Percentiles rank a stretch among this genome's conserved stretches.
Evolutionary conservation across 1,140 invertebrate genomes (phyloP).

Genomic region (Ericerus pela): DNA sequence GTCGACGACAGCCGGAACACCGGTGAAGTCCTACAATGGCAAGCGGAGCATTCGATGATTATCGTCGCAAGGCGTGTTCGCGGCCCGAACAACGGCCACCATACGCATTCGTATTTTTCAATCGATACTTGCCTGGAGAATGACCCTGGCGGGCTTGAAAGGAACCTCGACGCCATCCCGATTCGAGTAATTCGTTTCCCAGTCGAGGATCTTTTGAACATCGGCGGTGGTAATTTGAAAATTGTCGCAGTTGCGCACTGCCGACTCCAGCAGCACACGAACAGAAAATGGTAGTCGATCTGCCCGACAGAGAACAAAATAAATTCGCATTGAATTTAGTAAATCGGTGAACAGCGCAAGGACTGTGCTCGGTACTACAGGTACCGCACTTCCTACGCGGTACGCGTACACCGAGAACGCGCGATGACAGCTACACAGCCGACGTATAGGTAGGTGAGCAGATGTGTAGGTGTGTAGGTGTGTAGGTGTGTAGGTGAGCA

Average conservation of each 20-base stretch:
- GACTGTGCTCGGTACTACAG: background rate
- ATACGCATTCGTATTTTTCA: too few species aligned
- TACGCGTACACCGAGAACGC: background rate
- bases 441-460: too few species aligned
- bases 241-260: constrained; percentile 89
- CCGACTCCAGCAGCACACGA: constrained; percentile 83
- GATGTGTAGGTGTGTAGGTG: too few species aligned
- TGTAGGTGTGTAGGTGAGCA: too few species aligned
- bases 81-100: too few species aligned
- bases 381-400: background rate
- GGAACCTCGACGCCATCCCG: constrained; percentile 74
- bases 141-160: constrained; percentile 88
- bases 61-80: too few species aligned
- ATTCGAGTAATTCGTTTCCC: constrained; percentile 59
- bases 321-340: constrained; percentile 11
- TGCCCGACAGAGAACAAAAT: constrained; percentile 29
- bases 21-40: constrained; percentile 49
- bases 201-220: constrained; percentile 81
- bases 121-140: constrained; percentile 72
- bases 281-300: constrained; percentile 84
- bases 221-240: constrained; percentile 77
- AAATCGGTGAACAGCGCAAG: background rate
- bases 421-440: background rate
- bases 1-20: constrained; percentile 87
- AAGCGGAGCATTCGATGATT: too few species aligned